Conservation (phyloP, 2,888 invertebrate species). For the Stegophylla sp. region DNA sequence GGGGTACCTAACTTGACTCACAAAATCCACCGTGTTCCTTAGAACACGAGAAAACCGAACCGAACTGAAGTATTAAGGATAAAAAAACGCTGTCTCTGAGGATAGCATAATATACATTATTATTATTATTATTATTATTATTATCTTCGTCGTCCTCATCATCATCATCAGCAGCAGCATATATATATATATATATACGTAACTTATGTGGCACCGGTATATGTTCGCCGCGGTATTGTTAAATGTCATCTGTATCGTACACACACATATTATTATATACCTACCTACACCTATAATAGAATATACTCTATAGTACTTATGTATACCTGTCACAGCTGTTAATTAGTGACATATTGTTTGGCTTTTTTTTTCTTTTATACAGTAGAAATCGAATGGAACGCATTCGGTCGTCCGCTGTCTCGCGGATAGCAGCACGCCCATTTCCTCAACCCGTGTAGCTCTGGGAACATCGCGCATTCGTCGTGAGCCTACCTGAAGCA, state of each 20-base stretch:
- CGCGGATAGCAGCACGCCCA: conserved; percentile 56
- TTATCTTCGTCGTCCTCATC: background rate
- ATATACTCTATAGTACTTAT: background rate
- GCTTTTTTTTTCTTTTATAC: conserved; percentile 50
- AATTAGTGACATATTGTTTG: conserved; percentile 59
- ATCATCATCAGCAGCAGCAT: background rate
- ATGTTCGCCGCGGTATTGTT: conserved; percentile 46
- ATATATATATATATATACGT: background rate
- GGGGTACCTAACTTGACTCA: no score
- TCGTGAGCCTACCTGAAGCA: conserved; percentile 28
- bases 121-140: no score
- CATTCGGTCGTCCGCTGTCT: conserved; percentile 50
- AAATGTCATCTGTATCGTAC: conserved; percentile 44
- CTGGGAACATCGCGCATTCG: background rate
- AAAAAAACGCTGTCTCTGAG: no score
- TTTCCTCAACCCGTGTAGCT: conserved; percentile 39
- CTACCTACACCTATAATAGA: conserved; percentile 35
- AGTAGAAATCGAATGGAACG: conserved; percentile 54
- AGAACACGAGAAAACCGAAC: no score
- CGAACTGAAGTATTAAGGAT: no score
- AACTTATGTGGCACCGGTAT: conserved; percentile 22
- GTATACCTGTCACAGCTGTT: conserved; percentile 59
- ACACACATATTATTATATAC: background rate
- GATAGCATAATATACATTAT: no score
- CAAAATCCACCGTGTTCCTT: no score